phyloP scores from a whole-genome alignment of 92 coral and sea anemone species.

The Paramuricea clavata region DNA sequence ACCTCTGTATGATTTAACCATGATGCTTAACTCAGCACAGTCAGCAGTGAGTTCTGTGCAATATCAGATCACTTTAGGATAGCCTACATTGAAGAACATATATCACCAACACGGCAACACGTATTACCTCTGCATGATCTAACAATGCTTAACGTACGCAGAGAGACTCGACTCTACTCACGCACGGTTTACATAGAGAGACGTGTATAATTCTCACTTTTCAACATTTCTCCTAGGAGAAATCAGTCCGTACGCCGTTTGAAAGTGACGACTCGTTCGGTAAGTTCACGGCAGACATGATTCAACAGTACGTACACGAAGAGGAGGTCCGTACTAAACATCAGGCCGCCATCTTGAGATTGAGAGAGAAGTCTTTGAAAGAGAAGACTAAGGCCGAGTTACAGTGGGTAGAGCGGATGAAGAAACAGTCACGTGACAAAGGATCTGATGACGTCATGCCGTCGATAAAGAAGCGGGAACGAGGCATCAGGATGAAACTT shows the following conservation, averaged over 20 bases:
- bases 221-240: background rate
- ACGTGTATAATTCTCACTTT: background rate
- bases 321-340: conserved; percentile 97
- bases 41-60: background rate
- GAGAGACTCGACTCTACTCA: no score
- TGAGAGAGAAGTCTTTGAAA: conserved; percentile 96
- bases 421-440: conserved; percentile 88
- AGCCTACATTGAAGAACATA: background rate
- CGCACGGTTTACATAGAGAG: background rate
- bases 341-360: conserved; percentile 88
- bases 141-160: background rate
- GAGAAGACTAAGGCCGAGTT: conserved; percentile 99
- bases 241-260: conserved; percentile 17
- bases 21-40: background rate
- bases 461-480: conserved; percentile 86
- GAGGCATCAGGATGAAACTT: conserved; percentile 88
- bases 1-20: background rate
- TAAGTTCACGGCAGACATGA: conserved; percentile 97
- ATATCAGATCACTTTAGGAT: background rate
- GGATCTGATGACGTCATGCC: conserved; percentile 99
- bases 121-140: background rate
- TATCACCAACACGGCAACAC: no score
- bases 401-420: conserved; percentile 95
- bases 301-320: conserved; percentile 84
- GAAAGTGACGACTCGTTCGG: conserved; percentile 90